Conservation (phyloP, 2,888 invertebrate species). For the Ochropacha duplaris region DNA sequence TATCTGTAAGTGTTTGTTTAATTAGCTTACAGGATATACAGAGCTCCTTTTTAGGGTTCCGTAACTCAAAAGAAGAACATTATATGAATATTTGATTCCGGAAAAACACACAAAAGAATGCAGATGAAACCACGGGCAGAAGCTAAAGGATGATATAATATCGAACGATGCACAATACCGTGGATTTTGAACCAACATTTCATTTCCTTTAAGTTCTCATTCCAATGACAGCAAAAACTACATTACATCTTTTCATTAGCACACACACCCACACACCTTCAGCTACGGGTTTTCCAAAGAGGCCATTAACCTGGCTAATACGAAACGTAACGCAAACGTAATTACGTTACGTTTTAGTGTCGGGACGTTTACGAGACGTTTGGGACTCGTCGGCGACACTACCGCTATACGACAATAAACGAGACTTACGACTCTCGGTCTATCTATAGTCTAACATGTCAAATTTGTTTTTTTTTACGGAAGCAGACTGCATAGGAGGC, state of each 20-base stretch:
- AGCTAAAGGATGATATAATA: no score
- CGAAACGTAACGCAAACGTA: constrained; percentile 40
- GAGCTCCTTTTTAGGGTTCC: no score
- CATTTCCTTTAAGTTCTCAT: neutral
- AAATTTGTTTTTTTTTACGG: neutral
- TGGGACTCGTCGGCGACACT: constrained; percentile 20
- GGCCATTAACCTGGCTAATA: constrained; percentile 28
- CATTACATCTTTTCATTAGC: neutral
- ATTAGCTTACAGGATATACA: no score
- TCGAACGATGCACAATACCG: neutral
- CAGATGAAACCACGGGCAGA: no score
- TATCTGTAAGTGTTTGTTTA: neutral
- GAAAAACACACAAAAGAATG: no score
- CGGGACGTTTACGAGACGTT: constrained; percentile 37
- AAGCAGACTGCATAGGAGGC: neutral
- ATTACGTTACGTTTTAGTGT: constrained; percentile 45
- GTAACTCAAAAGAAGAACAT: no score
- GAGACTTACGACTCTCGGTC: constrained; percentile 6
- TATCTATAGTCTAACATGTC: neutral
- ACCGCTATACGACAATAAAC: constrained; percentile 14
- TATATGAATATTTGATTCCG: no score
- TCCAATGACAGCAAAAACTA: neutral
- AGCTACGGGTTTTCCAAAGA: constrained; percentile 6
- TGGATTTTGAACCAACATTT: neutral
- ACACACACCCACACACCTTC: neutral